Evolutionary conservation across 2,797 vertebrate species (phyloP).

Genomic region (Pseudotriccus pelzelni): DNA sequence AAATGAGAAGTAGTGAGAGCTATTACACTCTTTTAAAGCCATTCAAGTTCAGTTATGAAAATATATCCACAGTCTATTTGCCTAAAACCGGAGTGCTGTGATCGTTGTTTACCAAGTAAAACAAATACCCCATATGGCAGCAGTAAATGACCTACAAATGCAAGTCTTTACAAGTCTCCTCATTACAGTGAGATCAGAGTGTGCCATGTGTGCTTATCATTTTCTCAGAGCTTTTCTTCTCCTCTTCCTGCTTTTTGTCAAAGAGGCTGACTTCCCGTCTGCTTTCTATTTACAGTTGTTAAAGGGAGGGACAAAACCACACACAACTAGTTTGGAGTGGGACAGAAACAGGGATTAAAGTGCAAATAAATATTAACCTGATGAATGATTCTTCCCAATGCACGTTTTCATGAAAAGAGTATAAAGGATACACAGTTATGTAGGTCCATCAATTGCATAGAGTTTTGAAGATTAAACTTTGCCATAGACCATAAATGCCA

Average conservation of each 20-base stretch:
- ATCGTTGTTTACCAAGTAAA: slow-evolving; percentile 44
- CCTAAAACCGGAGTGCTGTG: not conserved
- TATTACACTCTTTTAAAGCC: not conserved
- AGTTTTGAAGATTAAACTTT: not conserved
- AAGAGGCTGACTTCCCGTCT: not conserved
- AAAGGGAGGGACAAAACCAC: not conserved
- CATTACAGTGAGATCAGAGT: slow-evolving; percentile 23
- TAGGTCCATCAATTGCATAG: not conserved
- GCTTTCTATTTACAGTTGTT: slow-evolving; percentile 58
- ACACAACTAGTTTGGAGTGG: not conserved
- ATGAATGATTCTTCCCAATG: not conserved
- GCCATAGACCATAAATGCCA: not conserved
- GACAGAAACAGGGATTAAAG: not conserved
- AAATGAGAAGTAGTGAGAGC: not conserved
- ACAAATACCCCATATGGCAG: not conserved
- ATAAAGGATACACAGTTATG: not conserved
- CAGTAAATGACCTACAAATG: not conserved
- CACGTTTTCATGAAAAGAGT: not conserved
- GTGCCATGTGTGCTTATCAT: slow-evolving; percentile 22
- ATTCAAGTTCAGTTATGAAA: slow-evolving; percentile 33
- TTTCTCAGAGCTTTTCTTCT: slow-evolving; percentile 41
- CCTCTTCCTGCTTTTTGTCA: slow-evolving; percentile 56
- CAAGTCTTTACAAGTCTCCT: slow-evolving; percentile 50
- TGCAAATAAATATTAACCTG: not conserved
- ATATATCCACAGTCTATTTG: slow-evolving; percentile 10